Evolutionary conservation across 2,888 invertebrate species (phyloP).

Genomic region (Sphaeridia pumilis): DNA sequence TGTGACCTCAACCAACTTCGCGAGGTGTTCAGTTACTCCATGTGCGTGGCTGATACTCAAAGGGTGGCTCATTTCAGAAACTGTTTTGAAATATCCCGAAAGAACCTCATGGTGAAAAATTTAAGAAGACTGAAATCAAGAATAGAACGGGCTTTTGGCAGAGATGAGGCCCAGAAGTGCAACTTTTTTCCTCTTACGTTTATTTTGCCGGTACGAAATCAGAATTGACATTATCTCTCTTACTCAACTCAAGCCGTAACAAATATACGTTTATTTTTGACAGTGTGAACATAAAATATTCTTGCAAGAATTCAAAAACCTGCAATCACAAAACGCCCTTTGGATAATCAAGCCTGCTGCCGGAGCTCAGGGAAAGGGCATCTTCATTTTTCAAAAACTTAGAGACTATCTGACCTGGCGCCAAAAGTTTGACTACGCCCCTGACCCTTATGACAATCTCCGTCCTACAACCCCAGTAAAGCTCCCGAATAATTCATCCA

Average conservation of each 20-base stretch:
- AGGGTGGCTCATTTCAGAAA: constrained; percentile 51
- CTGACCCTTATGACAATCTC: too few species aligned
- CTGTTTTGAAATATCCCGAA: constrained; percentile 50
- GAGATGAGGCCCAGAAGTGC: constrained; percentile 42
- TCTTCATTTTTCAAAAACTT: constrained; percentile 49
- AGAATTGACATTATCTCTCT: not conserved
- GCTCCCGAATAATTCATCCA: too few species aligned
- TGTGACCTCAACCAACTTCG: constrained; percentile 48
- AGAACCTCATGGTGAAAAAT: constrained; percentile 49
- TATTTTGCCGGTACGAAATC: constrained; percentile 46
- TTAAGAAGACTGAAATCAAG: constrained; percentile 42
- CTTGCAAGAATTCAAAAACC: constrained; percentile 49
- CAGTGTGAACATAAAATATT: constrained; percentile 50
- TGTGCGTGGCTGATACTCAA: constrained; percentile 44
- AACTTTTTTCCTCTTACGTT: constrained; percentile 50
- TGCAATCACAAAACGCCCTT: constrained; percentile 43
- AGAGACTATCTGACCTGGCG: constrained; percentile 26
- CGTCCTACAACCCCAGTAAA: too few species aligned
- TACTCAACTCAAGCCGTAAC: not conserved
- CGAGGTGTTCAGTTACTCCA: constrained; percentile 39
- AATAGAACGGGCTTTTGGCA: constrained; percentile 28
- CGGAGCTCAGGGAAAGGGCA: constrained; percentile 51
- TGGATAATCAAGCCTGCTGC: constrained; percentile 55
- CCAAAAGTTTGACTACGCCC: constrained; percentile 18
- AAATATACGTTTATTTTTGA: constrained; percentile 1